A percentile compares a stretch with the other conserved stretches of the same genome.
Conservation (phyloP, 2,888 invertebrate genomes). For the Dolomedes plantarius region DNA sequence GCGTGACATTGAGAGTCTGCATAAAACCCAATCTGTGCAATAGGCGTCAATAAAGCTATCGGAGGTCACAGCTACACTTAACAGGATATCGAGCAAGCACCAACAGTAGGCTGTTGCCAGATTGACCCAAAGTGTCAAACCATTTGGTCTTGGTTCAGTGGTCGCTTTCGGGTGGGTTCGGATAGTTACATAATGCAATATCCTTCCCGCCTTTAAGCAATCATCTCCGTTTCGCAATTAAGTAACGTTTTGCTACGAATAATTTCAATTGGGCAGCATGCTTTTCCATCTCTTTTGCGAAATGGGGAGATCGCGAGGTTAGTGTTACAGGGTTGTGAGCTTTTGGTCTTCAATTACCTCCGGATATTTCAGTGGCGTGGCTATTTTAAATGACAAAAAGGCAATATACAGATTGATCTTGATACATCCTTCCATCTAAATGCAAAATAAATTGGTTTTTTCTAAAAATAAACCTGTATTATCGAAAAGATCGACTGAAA, state of each 20-base stretch:
- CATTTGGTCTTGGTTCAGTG: slow-evolving; percentile 63
- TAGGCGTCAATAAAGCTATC: slow-evolving; percentile 45
- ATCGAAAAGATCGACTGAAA: too few relatives aligned
- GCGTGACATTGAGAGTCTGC: slow-evolving; percentile 49
- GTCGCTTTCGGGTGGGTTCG: not conserved
- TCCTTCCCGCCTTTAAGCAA: slow-evolving; percentile 51
- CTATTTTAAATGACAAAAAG: slow-evolving; percentile 20
- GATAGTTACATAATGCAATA: slow-evolving; percentile 57
- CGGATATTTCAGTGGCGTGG: slow-evolving; percentile 5
- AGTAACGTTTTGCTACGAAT: not conserved
- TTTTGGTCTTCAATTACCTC: slow-evolving; percentile 12
- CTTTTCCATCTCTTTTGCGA: slow-evolving; percentile 26
- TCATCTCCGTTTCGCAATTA: slow-evolving; percentile 58
- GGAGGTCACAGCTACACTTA: slow-evolving; percentile 50
- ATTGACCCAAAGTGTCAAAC: slow-evolving; percentile 68
- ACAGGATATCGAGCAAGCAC: slow-evolving; percentile 45
- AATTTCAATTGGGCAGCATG: not conserved
- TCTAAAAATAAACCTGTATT: slow-evolving; percentile 8
- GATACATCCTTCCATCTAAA: not conserved
- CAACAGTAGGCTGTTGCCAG: not conserved
- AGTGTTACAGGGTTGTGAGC: slow-evolving; percentile 37
- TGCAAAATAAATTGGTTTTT: not conserved
- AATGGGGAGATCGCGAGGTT: slow-evolving; percentile 46
- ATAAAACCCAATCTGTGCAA: slow-evolving; percentile 42
- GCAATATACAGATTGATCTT: not conserved